Percentiles rank a stretch among this genome's conserved stretches.
phyloP scores from a whole-genome alignment of 2,113 vertebrate species.

The Heliornis fulica region DNA sequence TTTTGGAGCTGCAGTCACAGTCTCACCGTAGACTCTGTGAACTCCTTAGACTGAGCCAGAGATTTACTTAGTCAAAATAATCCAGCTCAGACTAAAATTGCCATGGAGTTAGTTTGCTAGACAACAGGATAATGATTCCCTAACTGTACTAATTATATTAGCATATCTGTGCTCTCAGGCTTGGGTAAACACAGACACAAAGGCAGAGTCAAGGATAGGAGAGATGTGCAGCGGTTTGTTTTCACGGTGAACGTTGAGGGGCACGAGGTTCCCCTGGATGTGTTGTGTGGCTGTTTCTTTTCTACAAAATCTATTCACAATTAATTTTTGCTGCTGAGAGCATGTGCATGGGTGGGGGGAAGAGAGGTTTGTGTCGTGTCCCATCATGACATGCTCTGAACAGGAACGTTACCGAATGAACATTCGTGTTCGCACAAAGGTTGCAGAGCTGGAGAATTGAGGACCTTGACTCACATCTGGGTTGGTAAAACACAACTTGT shows the following conservation, averaged over 20 bases:
- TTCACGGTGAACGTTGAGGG: not conserved
- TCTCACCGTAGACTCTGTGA: not conserved
- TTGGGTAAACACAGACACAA: not conserved
- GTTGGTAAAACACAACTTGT: not conserved
- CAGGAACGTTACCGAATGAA: not conserved
- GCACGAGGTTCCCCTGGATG: not conserved
- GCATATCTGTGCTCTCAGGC: not conserved
- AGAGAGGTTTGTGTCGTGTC: not conserved
- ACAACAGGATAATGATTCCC: not conserved
- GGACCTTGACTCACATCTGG: not conserved
- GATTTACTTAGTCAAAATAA: not conserved
- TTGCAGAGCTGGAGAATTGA: not conserved
- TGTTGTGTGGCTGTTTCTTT: not conserved
- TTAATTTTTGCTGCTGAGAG: not conserved
- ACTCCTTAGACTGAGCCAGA: not conserved
- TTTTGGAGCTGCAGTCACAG: not conserved
- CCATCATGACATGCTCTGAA: not conserved
- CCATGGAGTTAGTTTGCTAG: not conserved
- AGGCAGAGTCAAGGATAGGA: not conserved
- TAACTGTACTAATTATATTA: not conserved
- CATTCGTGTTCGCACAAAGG: not conserved
- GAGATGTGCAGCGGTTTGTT: not conserved
- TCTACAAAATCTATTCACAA: not conserved
- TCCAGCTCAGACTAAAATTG: not conserved
- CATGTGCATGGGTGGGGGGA: fast-evolving